phyloP scores from a whole-genome alignment of 2,888 invertebrate genomes.

The Philopedon plagiatum region DNA sequence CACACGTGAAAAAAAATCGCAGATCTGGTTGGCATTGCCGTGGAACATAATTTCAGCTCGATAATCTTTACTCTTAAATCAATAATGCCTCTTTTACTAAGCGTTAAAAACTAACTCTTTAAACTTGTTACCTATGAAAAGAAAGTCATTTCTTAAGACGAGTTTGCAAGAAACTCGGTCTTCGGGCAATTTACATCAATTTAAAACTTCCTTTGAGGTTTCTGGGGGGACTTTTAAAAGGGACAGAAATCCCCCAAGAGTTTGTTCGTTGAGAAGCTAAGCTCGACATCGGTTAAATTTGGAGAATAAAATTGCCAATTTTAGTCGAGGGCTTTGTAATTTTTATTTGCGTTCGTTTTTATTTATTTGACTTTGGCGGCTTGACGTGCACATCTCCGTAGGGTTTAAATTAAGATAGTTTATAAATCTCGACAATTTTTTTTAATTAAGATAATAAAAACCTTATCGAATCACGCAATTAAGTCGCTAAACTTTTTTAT shows the following conservation, averaged over 20 bases:
- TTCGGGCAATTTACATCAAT: conserved; percentile 40
- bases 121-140: conserved; percentile 30
- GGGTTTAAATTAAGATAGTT: too few relatives aligned
- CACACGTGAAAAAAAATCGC: too few relatives aligned
- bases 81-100: too few relatives aligned
- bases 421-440: too few relatives aligned
- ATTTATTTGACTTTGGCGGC: conserved; percentile 6
- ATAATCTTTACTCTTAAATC: too few relatives aligned
- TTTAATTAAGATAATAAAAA: too few relatives aligned
- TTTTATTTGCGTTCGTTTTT: conserved; percentile 20
- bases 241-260: conserved; percentile 19
- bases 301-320: conserved; percentile 42
- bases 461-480: too few relatives aligned
- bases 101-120: conserved; percentile 19
- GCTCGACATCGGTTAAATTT: conserved; percentile 31
- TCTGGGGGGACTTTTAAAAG: conserved; percentile 20
- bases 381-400: not conserved
- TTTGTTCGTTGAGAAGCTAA: conserved; percentile 31
- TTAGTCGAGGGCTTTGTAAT: conserved; percentile 18
- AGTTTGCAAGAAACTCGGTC: conserved; percentile 26
- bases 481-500: too few relatives aligned
- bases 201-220: conserved; percentile 35
- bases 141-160: conserved; percentile 36
- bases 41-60: too few relatives aligned
- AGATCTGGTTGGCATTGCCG: too few relatives aligned